Percentiles rank a stretch among this genome's conserved stretches.
Evolutionary conservation across 2,113 vertebrate genomes (phyloP).

Genomic region (Cyphomyrus discorhynchus): DNA sequence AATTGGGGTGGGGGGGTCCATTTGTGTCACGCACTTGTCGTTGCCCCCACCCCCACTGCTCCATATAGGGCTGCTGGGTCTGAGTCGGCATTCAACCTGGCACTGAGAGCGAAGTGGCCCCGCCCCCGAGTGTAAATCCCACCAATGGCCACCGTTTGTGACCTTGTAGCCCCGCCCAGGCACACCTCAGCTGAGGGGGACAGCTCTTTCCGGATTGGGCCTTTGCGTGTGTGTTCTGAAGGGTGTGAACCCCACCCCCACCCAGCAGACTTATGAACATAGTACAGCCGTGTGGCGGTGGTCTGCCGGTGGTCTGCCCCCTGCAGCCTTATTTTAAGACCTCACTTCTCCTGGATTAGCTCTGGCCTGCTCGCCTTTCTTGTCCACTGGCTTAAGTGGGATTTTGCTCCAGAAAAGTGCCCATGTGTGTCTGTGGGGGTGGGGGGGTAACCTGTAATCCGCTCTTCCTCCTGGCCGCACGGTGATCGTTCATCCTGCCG

Average conservation of each 20-base stretch:
- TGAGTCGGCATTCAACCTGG: background rate
- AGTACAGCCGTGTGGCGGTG: background rate
- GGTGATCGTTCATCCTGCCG: background rate
- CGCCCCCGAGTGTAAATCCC: background rate
- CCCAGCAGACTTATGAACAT: background rate
- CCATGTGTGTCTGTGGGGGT: conserved; percentile 37
- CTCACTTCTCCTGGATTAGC: conserved; percentile 45
- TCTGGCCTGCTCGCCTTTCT: conserved; percentile 37
- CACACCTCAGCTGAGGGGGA: background rate
- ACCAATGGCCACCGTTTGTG: background rate
- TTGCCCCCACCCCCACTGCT: background rate
- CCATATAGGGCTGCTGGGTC: background rate
- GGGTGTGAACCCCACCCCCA: background rate
- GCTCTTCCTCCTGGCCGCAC: background rate
- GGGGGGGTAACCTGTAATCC: background rate
- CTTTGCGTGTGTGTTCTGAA: background rate
- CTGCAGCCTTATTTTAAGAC: conserved; percentile 53
- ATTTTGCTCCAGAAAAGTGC: conserved; percentile 55
- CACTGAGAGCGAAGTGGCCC: background rate
- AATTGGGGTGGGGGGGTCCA: background rate
- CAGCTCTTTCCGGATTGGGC: background rate
- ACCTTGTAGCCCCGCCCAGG: background rate
- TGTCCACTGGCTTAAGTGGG: conserved; percentile 53
- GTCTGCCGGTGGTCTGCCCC: background rate
- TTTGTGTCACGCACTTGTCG: background rate